Evolutionary conservation across 2,113 vertebrate genomes (phyloP), one percentile per base, ranked within the genome.

Genomic region (Dolichallabes microphthalmus): DNA sequence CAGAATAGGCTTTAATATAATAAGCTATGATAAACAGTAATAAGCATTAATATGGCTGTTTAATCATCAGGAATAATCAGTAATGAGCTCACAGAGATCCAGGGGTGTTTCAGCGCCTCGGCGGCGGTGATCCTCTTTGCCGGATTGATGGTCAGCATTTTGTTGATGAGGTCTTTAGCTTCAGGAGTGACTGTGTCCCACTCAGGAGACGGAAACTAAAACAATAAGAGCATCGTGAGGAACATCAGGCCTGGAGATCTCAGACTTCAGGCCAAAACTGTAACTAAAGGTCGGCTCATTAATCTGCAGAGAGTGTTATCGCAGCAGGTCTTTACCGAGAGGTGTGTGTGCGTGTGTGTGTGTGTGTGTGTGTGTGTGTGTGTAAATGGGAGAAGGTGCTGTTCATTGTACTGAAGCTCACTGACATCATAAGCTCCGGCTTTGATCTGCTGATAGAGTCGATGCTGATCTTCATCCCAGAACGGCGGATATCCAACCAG

Each of bases 371-470:
- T 45, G 45, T 45, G 45, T 45, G 45, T 45, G 45, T 45, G 45
- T 45, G 12, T 75, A 3, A 73, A 27, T 22, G 35, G 25, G 20
- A 73, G 20, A 50, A 73, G 0, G 35, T 50, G 35, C 8, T 45
- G 69, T 73, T 45, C 45, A 45, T 45, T 55, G n/a, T 55, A 4
- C 10, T 20, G 15, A 11, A 19, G 74, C 14, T 20, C 19, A 92
- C 93, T 53, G 85, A 95, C 94, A 82, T 95, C 94, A 25, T 94
- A 94, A 8, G 94, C 94, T 63, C 94, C 93, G 68, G 93, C 93
- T 90, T 94, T 94, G 88, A 95, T 95, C 88, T 95, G 94, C 91
- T 95, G 94, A 75, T 95, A 95, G 35, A 95, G 92, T 87, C 94
- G 89, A 87, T 95, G 94, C 39, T 95, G 94, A 77, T 95, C 94